Percentiles rank a stretch among this genome's conserved stretches.
phyloP scores from a whole-genome alignment of 2,113 vertebrate genomes.

The Deroptyus accipitrinus region DNA sequence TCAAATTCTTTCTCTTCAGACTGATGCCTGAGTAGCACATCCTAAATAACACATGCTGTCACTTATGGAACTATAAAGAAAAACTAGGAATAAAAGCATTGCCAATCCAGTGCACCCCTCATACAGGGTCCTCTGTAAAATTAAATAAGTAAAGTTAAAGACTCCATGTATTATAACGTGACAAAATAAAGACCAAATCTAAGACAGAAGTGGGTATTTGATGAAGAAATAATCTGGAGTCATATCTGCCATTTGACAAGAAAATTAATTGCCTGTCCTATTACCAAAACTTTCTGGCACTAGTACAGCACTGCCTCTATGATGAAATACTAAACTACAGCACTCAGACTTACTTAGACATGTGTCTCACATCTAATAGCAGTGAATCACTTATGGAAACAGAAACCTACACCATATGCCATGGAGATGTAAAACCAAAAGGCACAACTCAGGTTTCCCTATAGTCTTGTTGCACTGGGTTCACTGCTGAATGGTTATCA shows the following conservation, averaged over 20 bases:
- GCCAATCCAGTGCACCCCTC: rapidly evolving
- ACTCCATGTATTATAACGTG: neutral
- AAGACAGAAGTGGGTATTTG: neutral
- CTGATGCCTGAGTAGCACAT: neutral
- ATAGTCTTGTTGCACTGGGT: neutral
- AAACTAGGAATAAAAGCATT: neutral
- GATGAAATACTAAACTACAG: neutral
- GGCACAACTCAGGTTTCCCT: neutral
- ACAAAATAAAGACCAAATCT: neutral
- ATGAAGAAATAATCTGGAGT: neutral
- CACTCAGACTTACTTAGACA: neutral
- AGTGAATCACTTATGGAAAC: neutral
- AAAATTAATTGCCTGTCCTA: neutral
- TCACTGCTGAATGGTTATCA: neutral
- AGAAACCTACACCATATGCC: neutral
- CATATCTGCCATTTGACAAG: neutral
- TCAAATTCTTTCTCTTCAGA: neutral
- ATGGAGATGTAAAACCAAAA: neutral
- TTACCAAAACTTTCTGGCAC: neutral
- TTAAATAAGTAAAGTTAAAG: neutral
- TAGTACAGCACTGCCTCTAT: neutral
- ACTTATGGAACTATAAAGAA: neutral
- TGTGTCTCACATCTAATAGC: neutral
- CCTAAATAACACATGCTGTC: neutral
- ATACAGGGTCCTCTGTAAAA: neutral